These are phyloP conservation scores for Heteronetta atricapilla DNA, from an alignment of 2,113 vertebrate species.

Conservation along the genomic window DNA sequence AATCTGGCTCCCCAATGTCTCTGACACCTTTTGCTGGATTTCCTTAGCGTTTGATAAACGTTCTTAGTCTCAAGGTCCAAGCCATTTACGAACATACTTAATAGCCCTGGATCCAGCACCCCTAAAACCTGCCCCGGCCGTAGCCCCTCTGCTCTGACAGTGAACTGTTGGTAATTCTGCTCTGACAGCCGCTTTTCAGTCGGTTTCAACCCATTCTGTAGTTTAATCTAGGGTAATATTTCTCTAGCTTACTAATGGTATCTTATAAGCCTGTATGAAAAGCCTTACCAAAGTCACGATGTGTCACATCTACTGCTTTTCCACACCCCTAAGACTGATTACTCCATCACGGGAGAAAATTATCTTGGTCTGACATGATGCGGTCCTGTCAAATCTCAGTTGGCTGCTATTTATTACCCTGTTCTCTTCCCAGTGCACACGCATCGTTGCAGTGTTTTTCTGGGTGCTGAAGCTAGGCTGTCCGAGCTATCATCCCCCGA, in stretches of 20 bases:
- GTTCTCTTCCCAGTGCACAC: background rate
- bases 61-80: background rate
- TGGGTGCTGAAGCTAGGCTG: background rate
- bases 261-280: background rate
- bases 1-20: background rate
- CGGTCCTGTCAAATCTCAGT: background rate
- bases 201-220: background rate
- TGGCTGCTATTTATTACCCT: conserved; percentile 3
- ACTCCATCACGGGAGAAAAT: background rate
- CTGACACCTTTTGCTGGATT: background rate
- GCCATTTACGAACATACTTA: background rate
- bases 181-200: background rate
- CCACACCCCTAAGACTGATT: background rate
- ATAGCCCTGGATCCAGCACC: background rate
- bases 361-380: background rate
- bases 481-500: background rate
- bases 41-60: background rate
- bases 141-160: background rate
- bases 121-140: background rate
- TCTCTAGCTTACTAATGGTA: background rate
- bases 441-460: background rate
- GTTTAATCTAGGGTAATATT: background rate
- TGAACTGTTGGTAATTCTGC: background rate
- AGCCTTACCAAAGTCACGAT: background rate
- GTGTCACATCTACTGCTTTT: background rate